Percentiles rank a stretch among this genome's conserved stretches.
phyloP scores from a whole-genome alignment of 2,113 vertebrate species.

The Rattus rattus region DNA sequence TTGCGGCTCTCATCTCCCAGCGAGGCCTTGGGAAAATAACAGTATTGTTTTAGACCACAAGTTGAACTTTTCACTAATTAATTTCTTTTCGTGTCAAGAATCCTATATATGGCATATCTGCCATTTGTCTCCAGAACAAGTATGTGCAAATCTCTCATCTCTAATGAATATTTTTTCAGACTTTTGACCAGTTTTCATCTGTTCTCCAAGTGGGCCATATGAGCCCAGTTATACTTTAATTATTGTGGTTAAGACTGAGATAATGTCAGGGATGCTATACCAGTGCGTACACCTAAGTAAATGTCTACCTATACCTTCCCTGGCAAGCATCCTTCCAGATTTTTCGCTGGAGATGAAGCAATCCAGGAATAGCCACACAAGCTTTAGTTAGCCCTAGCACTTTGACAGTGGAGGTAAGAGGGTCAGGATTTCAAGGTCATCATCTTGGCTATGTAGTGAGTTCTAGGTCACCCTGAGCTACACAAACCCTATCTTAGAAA shows the following conservation, averaged over 20 bases:
- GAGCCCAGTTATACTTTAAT: background rate
- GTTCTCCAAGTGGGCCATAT: background rate
- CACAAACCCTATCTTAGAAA: background rate
- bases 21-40: background rate
- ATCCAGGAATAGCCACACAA: too few relatives aligned
- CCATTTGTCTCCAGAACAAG: constrained; percentile 11
- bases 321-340: background rate
- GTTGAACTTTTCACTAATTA: background rate
- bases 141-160: background rate
- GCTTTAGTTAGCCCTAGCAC: background rate
- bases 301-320: background rate
- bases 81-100: background rate
- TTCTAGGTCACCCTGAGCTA: background rate
- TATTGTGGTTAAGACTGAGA: background rate
- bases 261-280: background rate
- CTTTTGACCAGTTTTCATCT: background rate
- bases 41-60: background rate
- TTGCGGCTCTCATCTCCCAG: background rate
- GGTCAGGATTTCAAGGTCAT: background rate
- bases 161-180: background rate
- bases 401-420: too few relatives aligned
- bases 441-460: background rate
- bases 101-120: background rate
- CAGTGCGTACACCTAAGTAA: background rate
- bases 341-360: background rate